Base-by-base conservation (phyloP, 2,797 vertebrate genomes). In the Sarcoramphus papa region DNA sequence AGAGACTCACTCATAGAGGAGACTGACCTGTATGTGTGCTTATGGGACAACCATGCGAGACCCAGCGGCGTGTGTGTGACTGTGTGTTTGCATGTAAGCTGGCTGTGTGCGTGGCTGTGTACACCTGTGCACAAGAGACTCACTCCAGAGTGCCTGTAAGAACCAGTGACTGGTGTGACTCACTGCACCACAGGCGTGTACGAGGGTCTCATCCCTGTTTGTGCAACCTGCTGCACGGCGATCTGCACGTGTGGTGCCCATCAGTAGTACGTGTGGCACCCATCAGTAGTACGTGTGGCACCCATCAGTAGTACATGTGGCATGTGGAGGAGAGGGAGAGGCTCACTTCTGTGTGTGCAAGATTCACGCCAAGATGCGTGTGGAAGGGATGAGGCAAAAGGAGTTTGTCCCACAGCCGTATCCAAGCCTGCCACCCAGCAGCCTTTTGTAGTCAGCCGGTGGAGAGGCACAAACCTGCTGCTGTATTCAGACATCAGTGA, bases 331-430 rank as follows among this genome's bases (percentile, higher is more conserved):
- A 78, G 53, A 35, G 13, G 48, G n/a, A 79, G 25, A 48, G 21
- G 22, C 40, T 64, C 14, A 2, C 57, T 54, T 33, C 24, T 35
- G 14, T 10, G 14, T 16, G 28, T 69, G 81, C 43, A 43, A 31
- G n/a, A 48, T 24, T 75, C n/a, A 51, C 0, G 0, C 35, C 30
- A 60, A 33, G 30, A 6, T 3, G 41, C 0, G 0, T 47, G 67
- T 62, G n/a, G 23, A 59, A 54, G 25, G 28, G 16, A 12, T 28
- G 74, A 85, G 20, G 70, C 53, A 25, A 23, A 68, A 37, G 31
- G 54, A 30, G 8, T 15, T 63, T 37, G 37, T 45, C 54, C 20
- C 16, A 27, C 17, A 25, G 19, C 41, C 0, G 0, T 65, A 27
- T 15, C 70, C 27, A 21, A 7, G 16, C 76, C 40, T 60, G n/a